A percentile compares a stretch with the other conserved stretches of the same genome.
phyloP scores from a whole-genome alignment of 2,113 vertebrate species.

The Laticauda laticaudata region DNA sequence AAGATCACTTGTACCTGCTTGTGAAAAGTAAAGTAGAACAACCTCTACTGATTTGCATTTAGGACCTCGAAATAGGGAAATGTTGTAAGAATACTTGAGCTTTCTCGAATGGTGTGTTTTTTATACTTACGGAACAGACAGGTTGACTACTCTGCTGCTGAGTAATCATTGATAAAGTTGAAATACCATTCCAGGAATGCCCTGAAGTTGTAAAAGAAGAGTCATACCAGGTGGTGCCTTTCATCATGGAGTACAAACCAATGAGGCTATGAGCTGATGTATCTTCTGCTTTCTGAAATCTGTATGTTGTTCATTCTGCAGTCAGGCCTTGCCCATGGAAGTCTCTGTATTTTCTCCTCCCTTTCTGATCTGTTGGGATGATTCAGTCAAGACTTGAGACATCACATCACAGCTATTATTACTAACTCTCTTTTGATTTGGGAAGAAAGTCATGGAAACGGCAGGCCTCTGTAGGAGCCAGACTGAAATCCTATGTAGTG shows the following conservation, averaged over 20 bases:
- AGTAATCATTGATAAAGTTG: background rate
- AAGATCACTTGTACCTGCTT: background rate
- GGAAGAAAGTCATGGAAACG: background rate
- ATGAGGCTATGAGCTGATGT: background rate
- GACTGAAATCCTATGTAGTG: rapidly evolving
- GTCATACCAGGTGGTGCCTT: background rate
- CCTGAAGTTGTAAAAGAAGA: background rate
- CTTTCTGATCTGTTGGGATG: background rate
- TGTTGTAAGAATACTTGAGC: background rate
- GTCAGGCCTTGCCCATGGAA: background rate
- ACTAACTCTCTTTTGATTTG: background rate
- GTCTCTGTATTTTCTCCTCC: background rate
- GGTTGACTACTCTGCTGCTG: background rate
- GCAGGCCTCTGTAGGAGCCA: background rate
- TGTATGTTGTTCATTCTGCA: background rate
- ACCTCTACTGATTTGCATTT: background rate
- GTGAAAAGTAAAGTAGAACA: background rate
- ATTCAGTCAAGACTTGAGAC: background rate
- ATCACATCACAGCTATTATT: background rate
- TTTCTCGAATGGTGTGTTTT: background rate
- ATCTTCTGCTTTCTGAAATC: background rate
- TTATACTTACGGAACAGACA: background rate
- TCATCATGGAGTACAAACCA: background rate
- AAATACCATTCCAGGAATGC: background rate
- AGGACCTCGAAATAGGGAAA: background rate